Base-by-base conservation (phyloP, 2,113 vertebrate genomes). In the Melanotaenia duboulayi region DNA sequence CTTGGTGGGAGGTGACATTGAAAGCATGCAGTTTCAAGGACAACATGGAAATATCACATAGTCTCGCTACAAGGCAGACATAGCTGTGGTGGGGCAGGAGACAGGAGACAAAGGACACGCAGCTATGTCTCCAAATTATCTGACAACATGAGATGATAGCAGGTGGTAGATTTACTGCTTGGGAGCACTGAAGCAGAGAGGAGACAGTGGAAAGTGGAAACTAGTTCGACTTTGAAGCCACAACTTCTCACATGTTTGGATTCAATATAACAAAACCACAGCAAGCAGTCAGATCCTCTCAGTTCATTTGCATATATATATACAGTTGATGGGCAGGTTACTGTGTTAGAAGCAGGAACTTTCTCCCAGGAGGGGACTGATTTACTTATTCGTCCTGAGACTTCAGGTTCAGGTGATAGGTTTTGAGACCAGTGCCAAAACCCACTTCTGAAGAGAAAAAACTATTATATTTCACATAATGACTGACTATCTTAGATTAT, bases 41-140 rank as follows among this genome's bases (percentile, higher is more conserved):
- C 87, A 87, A 82, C 74, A 65, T 80, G 78, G 80, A 89, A 87
- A 90, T 82, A 82, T 88, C 76, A 65, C 88, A 71, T 78, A 42
- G 39, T 35, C 19, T 20, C 25, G 40, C 79, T 70, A 86, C 72
- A 58, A 76, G 69, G 74, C 65, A 56, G 78, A 74, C 7, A 11
- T 11, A 72, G 71, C 39, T 55, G 55, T 61, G 24, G 46, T 2
- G 37, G 56, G 75, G 75, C 71, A 61, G 66, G 9, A 40, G 39
- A 72, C 50, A 55, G 13, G 13, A 60, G 78, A 74, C 65, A 81
- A 81, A 86, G 85, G 81, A 68, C 85, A 50, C 1, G n/a, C 0
- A 57, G 79, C 22, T 3, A 51, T 19, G 51, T 69, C 60, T 61
- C 60, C 63, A 69, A 71, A 67, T 59, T 59, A 60, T 80, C 70